Conservation (phyloP, 2,888 invertebrate genomes). For the Zelleria hepariella region DNA sequence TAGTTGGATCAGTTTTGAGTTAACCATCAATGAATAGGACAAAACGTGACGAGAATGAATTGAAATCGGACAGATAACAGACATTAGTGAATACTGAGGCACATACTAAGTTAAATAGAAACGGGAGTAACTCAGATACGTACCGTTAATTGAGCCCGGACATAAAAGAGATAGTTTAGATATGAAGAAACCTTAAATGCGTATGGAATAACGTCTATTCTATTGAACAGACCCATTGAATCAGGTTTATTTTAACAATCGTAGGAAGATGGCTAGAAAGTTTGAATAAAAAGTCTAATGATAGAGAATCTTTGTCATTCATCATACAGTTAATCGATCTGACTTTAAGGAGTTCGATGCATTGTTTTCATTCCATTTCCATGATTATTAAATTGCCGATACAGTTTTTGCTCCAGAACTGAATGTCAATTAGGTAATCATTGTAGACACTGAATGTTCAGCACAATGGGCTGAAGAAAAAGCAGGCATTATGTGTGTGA, state of each 20-base stretch:
- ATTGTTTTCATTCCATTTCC: neutral
- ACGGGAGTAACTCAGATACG: neutral
- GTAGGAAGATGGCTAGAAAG: neutral
- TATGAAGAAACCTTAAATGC: neutral
- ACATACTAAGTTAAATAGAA: neutral
- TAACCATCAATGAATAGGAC: neutral
- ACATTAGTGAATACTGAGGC: neutral
- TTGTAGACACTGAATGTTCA: neutral
- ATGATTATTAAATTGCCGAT: neutral
- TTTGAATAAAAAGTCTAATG: neutral
- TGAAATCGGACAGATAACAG: neutral
- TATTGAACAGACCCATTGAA: too few species aligned
- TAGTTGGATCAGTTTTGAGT: neutral
- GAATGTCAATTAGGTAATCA: neutral
- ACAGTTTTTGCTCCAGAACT: neutral
- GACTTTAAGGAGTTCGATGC: neutral
- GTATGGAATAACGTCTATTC: neutral
- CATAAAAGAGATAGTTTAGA: neutral
- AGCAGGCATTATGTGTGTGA: neutral
- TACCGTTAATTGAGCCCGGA: neutral
- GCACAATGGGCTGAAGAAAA: neutral
- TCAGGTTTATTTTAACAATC: neutral
- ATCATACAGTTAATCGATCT: neutral
- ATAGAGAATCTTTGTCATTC: neutral
- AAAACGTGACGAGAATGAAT: neutral